These are phyloP conservation scores for Himalopsyche japonica DNA, from an alignment of 2,888 invertebrate genomes.

Conservation along the genomic window DNA sequence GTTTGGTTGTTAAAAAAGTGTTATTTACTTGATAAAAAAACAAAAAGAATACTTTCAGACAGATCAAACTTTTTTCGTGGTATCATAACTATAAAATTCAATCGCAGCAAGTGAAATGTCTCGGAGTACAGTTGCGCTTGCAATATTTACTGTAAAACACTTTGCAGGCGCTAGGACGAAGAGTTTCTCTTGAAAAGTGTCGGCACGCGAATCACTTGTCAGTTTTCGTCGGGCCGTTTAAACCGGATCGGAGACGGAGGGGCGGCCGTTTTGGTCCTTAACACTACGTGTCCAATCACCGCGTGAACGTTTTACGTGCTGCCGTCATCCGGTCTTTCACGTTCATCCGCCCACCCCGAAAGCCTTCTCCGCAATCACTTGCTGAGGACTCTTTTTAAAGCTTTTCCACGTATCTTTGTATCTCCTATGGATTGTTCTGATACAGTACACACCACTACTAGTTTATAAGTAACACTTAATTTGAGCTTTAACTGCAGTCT, in stretches of 20 bases:
- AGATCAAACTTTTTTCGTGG: background rate
- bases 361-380: constrained; percentile 20
- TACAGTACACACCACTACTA: background rate
- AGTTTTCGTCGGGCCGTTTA: constrained; percentile 26
- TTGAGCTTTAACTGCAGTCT: too few relatives aligned
- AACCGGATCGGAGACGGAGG: constrained; percentile 22
- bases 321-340: constrained; percentile 8
- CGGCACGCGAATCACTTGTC: constrained; percentile 34
- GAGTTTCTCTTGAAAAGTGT: constrained; percentile 2
- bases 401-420: background rate
- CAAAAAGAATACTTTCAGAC: background rate
- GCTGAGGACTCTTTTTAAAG: background rate
- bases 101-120: background rate
- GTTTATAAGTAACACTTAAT: too few relatives aligned
- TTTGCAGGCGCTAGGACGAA: constrained; percentile 18
- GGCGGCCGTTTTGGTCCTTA: constrained; percentile 24
- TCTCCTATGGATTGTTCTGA: background rate
- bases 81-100: background rate
- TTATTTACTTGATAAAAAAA: too few relatives aligned
- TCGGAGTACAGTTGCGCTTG: constrained; percentile 1
- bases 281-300: constrained; percentile 37
- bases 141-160: constrained; percentile 16
- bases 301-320: constrained; percentile 29
- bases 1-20: too few relatives aligned
- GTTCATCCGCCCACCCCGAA: background rate